Percentiles rank a stretch among this genome's conserved stretches.
phyloP scores from a whole-genome alignment of 1,140 invertebrate species.

The Ips typographus region DNA sequence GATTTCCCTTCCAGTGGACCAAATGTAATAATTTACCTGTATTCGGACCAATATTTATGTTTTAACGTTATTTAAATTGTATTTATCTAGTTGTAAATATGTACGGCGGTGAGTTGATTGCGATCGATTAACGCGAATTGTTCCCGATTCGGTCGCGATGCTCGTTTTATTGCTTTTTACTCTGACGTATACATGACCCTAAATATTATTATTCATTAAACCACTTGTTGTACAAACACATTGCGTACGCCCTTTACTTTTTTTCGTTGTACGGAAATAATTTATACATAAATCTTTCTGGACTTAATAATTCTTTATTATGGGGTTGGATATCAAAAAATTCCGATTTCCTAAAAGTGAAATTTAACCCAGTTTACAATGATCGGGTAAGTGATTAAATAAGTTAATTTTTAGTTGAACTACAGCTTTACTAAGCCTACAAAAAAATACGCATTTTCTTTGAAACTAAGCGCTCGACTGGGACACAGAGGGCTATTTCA shows the following conservation, averaged over 20 bases:
- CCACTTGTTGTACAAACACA: conserved; percentile 43
- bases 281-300: conserved; percentile 22
- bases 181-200: conserved; percentile 21
- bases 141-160: conserved; percentile 31
- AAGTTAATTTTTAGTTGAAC: no score
- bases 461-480: no score
- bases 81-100: conserved; percentile 41
- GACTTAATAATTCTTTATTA: not conserved
- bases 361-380: no score
- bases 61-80: conserved; percentile 37
- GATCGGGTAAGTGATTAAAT: no score
- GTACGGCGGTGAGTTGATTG: conserved; percentile 35
- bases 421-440: no score
- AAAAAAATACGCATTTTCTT: no score
- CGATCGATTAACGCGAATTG: conserved; percentile 38
- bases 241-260: not conserved
- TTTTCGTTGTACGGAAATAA: conserved; percentile 11
- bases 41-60: conserved; percentile 42
- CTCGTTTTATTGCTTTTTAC: conserved; percentile 32
- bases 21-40: conserved; percentile 42
- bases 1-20: conserved; percentile 44
- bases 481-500: conserved; percentile 4
- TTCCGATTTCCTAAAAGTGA: no score
- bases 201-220: conserved; percentile 38
- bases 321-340: no score